Evolutionary conservation across 2,888 invertebrate species (phyloP).

Genomic region (Amiota minor): DNA sequence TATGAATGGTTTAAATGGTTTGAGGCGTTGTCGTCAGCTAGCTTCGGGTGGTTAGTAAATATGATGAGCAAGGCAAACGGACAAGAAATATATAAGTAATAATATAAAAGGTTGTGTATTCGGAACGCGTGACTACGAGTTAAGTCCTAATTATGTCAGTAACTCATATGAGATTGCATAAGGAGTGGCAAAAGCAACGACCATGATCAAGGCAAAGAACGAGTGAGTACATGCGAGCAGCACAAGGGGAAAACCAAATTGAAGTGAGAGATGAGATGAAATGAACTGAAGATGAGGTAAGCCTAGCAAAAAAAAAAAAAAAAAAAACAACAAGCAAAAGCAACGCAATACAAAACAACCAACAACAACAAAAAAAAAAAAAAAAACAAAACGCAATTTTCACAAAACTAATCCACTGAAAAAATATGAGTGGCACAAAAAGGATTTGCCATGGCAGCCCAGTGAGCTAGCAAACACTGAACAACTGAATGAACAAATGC

Average conservation of each 20-base stretch:
- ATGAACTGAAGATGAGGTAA: too few species aligned
- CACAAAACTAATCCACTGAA: constrained; percentile 30
- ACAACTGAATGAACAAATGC: constrained; percentile 10
- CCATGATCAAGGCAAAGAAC: not conserved
- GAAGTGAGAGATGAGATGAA: not conserved
- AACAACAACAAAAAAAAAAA: constrained; percentile 6
- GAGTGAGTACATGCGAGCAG: not conserved
- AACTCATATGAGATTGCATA: constrained; percentile 59
- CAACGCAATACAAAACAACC: not conserved
- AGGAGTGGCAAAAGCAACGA: constrained; percentile 13
- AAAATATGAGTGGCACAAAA: constrained; percentile 30
- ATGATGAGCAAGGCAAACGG: constrained; percentile 17
- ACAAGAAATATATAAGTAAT: constrained; percentile 51
- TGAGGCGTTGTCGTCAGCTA: not conserved
- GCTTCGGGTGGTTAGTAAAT: not conserved
- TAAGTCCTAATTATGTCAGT: constrained; percentile 69
- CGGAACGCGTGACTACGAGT: constrained; percentile 65
- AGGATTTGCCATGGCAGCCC: constrained; percentile 27
- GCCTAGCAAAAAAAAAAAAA: too few species aligned
- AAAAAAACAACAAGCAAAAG: constrained; percentile 7
- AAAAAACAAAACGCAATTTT: constrained; percentile 25
- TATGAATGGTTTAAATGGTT: not conserved
- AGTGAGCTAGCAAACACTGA: not conserved
- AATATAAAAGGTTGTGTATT: constrained; percentile 58
- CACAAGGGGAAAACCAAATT: not conserved